Evolutionary conservation across 2,888 invertebrate genomes (phyloP).

Genomic region (Tineola bisselliella): DNA sequence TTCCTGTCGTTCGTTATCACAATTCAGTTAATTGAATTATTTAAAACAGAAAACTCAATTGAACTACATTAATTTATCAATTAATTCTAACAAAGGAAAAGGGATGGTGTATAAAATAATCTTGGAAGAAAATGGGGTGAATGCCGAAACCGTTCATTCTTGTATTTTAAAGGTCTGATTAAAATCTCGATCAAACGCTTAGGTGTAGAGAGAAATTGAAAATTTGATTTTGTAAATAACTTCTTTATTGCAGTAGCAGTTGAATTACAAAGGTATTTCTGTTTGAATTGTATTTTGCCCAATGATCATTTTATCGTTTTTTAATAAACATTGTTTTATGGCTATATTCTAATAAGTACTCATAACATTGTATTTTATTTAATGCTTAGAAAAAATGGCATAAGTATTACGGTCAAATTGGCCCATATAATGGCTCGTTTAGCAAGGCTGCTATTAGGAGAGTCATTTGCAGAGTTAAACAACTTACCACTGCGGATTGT

Average conservation of each 20-base stretch:
- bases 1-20: not conserved
- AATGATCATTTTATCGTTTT: not conserved
- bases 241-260: not conserved
- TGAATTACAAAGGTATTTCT: not conserved
- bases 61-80: slow-evolving; percentile 10
- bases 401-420: no score
- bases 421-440: no score
- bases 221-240: not conserved
- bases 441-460: no score
- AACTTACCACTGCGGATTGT: no score
- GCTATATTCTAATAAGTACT: no score
- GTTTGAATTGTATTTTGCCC: not conserved
- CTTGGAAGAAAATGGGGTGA: not conserved
- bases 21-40: not conserved
- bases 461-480: no score
- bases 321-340: not conserved
- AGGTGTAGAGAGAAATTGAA: not conserved
- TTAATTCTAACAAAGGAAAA: slow-evolving; percentile 6
- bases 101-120: slow-evolving; percentile 6
- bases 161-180: slow-evolving; percentile 31
- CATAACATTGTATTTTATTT: no score
- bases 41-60: slow-evolving; percentile 7
- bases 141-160: not conserved
- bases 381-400: no score
- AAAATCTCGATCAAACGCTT: slow-evolving; percentile 29